A percentile compares a stretch with the other conserved stretches of the same genome.
These are phyloP conservation scores for Sebastes hubbsi DNA, from an alignment of 2,797 vertebrate genomes.

Conservation along the genomic window DNA sequence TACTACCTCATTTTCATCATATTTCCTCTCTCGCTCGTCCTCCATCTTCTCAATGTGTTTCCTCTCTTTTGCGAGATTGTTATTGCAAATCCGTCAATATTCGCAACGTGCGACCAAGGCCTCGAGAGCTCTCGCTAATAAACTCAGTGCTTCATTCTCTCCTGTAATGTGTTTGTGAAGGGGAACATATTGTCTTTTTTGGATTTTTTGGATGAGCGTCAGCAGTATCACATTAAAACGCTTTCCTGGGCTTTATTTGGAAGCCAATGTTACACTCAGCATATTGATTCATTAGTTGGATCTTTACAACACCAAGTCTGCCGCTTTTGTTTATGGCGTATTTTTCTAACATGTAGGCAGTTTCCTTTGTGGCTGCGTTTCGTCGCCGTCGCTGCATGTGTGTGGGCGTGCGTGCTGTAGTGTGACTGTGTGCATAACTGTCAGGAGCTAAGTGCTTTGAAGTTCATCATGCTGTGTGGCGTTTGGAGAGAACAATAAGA, in stretches of 20 bases:
- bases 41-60: not conserved
- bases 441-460: constrained; percentile 66
- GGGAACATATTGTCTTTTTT: constrained; percentile 40
- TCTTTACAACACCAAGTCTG: constrained; percentile 40
- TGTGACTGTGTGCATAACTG: constrained; percentile 32
- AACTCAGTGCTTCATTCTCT: constrained; percentile 22
- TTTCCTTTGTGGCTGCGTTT: constrained; percentile 39
- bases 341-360: constrained; percentile 51
- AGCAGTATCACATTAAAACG: constrained; percentile 66
- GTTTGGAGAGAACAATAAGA: constrained; percentile 57
- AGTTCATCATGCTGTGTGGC: constrained; percentile 64
- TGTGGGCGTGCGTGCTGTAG: constrained; percentile 7
- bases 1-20: constrained; percentile 55
- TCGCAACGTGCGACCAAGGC: constrained; percentile 27
- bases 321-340: constrained; percentile 53
- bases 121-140: constrained; percentile 53
- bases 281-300: constrained; percentile 71
- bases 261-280: constrained; percentile 58
- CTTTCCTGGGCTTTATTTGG: constrained; percentile 50
- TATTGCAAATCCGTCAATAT: constrained; percentile 44
- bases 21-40: constrained; percentile 12
- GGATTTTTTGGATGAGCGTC: constrained; percentile 30
- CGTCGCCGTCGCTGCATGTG: constrained; percentile 2
- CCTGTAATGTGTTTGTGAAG: constrained; percentile 26
- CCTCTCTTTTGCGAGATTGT: constrained; percentile 19